Evolutionary conservation across 2,797 vertebrate genomes (phyloP).

Genomic region (Hypotaenidia okinawae): DNA sequence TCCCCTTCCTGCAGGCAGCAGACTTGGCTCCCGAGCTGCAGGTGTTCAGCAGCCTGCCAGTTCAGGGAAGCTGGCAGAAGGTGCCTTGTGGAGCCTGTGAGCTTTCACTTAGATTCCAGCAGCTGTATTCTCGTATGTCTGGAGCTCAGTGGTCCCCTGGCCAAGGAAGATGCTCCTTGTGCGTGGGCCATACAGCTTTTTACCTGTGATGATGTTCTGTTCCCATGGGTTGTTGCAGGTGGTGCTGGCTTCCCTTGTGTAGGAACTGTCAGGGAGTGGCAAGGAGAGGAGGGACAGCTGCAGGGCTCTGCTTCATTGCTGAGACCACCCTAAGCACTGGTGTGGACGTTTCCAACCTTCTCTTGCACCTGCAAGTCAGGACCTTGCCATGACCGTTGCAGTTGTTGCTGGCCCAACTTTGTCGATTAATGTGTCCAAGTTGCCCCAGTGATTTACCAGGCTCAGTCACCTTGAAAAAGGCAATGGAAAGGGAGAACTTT

Average conservation of each 20-base stretch:
- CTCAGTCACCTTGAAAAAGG: background rate
- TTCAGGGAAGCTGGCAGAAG: background rate
- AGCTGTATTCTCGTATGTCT: background rate
- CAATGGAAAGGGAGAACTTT: background rate
- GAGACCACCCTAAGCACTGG: background rate
- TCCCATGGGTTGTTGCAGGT: background rate
- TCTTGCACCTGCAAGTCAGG: background rate
- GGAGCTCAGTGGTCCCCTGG: background rate
- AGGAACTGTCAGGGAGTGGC: background rate
- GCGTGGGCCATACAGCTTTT: background rate
- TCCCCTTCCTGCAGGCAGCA: background rate
- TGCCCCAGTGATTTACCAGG: background rate
- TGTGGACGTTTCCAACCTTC: background rate
- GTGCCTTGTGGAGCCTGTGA: background rate
- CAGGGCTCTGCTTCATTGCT: background rate
- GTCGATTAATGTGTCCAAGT: background rate
- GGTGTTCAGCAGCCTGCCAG: background rate
- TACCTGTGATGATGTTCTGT: background rate
- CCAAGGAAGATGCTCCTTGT: background rate
- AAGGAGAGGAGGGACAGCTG: background rate
- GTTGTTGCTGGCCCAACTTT: background rate
- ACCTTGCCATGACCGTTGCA: fast-evolving
- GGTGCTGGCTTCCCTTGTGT: background rate
- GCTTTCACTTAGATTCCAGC: background rate
- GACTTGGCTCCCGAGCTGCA: background rate